phyloP scores from a whole-genome alignment of 2,113 vertebrate species.

The Phocoena sinus region DNA sequence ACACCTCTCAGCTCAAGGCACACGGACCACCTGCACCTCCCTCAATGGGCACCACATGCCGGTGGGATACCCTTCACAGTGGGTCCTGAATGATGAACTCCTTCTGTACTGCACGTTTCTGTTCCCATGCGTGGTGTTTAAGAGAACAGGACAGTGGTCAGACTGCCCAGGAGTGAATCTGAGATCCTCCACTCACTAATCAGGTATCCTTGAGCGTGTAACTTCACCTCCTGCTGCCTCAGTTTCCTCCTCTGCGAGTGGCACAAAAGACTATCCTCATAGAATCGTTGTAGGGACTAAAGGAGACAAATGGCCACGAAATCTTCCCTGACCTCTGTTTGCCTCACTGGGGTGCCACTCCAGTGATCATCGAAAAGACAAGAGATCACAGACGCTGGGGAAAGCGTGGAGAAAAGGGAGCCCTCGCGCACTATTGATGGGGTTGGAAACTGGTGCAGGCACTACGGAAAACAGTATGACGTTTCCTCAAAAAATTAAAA shows the following conservation, averaged over 20 bases:
- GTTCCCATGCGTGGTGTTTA: not conserved
- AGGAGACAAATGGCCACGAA: not conserved
- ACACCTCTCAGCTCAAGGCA: not conserved
- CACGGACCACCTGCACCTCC: not conserved
- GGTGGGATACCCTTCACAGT: not conserved
- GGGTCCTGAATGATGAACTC: fast-evolving
- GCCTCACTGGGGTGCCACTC: not conserved
- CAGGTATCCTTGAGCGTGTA: not conserved
- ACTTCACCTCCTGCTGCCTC: not conserved
- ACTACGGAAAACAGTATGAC: not conserved
- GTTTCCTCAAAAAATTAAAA: not conserved
- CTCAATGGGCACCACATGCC: not conserved
- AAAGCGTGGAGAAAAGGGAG: too few species aligned
- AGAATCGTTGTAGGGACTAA: not conserved
- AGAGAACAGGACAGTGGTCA: not conserved
- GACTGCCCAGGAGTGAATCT: not conserved
- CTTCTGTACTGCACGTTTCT: not conserved
- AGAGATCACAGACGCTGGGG: not conserved
- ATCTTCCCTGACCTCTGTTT: not conserved
- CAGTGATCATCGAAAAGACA: not conserved
- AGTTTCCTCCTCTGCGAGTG: not conserved
- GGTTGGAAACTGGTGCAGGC: not conserved
- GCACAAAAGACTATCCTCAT: not conserved
- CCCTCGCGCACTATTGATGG: too few species aligned
- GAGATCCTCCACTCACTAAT: not conserved